Evolutionary conservation across 2,888 invertebrate genomes (phyloP), one percentile per base, ranked within the genome.

Genomic region (Apodemia duryi): DNA sequence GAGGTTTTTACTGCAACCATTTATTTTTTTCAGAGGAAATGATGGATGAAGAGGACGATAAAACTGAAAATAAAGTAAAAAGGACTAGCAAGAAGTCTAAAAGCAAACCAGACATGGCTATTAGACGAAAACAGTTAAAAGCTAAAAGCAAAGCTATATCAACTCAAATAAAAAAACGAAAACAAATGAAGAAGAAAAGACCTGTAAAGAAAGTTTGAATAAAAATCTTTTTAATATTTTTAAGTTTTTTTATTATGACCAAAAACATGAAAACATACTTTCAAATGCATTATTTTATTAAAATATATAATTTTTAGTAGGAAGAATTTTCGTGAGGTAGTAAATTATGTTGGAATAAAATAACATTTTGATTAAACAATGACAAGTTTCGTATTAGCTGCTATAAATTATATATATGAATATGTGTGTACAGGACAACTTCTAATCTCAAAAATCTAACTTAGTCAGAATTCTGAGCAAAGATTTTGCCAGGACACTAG

Each of bases 81-180:
- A 77, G 81, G 51, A 78, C 74, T 63, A 80, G 82, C 71, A 88
- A 81, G 71, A 80, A 81, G 68, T 67, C 79, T 62, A 83, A 86
- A 76, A 81, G 81, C 64, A 84, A 82, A 69, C 88, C 91, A 35
- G 85, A 89, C 68, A 90, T 88, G 79, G 85, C 88, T 0, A 92
- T 92, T 32, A 78, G 91, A 70, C 83, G 92, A 13, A 92, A 92
- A 75, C 91, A 92, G 70, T 81, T 91, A 1, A 91, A 86, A 73
- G 88, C 87, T 5, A 90, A 91, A 70, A 88, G 86, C 72, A 91
- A 91, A 73, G 78, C 83, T 2, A 91, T 91, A 67, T 89, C 90
- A 28, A 87, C 87, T 69, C 86, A 91, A 76, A 91, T 91, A 28
- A 91, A 91, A 69, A 91, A 90, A 71, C 82, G 88, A 67, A 91